phyloP scores from a whole-genome alignment of 2,888 invertebrate genomes.

The Lissocephala sabroskyi region DNA sequence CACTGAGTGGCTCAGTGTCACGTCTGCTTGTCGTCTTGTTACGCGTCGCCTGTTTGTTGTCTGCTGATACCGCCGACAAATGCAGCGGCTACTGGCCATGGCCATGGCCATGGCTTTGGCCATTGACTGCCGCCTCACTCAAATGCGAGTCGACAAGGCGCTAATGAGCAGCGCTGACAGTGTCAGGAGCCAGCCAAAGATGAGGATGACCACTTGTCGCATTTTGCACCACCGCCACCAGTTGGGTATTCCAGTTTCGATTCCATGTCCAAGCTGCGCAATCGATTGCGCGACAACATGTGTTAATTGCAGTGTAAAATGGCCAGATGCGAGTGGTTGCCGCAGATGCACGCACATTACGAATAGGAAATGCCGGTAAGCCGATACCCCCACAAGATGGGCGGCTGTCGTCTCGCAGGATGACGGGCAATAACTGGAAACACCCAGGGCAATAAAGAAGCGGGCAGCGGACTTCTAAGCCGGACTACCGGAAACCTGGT shows the following conservation, averaged over 20 bases:
- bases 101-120: not conserved
- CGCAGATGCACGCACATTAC: no score
- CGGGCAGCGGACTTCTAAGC: no score
- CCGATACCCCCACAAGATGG: conserved; percentile 7
- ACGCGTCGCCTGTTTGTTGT: conserved; percentile 12
- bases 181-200: not conserved
- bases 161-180: conserved; percentile 44
- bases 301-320: conserved; percentile 53
- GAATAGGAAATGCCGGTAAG: not conserved
- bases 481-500: no score
- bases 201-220: not conserved
- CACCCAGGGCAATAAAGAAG: no score
- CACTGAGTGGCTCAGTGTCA: conserved; percentile 20
- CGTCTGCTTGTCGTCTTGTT: conserved; percentile 9
- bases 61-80: conserved; percentile 15
- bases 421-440: no score
- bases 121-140: conserved; percentile 3
- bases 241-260: conserved; percentile 37
- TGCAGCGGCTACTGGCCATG: not conserved
- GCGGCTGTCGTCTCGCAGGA: not conserved
- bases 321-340: conserved; percentile 12
- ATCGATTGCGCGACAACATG: conserved; percentile 63
- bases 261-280: conserved; percentile 41
- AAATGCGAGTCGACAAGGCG: conserved; percentile 37
- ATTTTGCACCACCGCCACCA: conserved; percentile 42